phyloP scores from a whole-genome alignment of 2,113 vertebrate genomes.

The Hippopotamus amphibius region DNA sequence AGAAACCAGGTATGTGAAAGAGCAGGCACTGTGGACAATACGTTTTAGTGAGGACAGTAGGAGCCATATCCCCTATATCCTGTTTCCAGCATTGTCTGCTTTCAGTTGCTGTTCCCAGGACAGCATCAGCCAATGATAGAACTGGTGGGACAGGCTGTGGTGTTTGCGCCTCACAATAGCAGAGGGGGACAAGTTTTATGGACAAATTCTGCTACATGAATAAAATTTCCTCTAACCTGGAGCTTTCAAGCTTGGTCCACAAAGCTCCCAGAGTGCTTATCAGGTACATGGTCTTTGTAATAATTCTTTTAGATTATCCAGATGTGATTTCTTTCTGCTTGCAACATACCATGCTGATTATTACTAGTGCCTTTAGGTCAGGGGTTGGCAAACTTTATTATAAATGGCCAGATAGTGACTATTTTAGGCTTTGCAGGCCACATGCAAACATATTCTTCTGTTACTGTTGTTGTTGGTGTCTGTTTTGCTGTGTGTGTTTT shows the following conservation, averaged over 20 bases:
- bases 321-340: not conserved
- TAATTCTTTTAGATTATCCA: not conserved
- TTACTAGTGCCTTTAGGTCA: not conserved
- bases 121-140: fast-evolving
- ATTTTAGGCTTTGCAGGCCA: not conserved
- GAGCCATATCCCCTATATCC: fast-evolving
- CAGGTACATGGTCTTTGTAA: not conserved
- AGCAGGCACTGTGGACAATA: fast-evolving
- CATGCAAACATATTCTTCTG: not conserved
- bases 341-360: not conserved
- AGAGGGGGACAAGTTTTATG: not conserved
- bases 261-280: not conserved
- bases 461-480: not conserved
- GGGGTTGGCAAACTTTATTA: not conserved
- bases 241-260: not conserved
- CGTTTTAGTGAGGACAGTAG: not conserved
- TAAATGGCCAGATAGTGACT: not conserved
- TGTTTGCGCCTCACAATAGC: not conserved
- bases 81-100: not conserved
- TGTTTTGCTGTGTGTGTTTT: not conserved
- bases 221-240: not conserved
- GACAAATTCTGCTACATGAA: not conserved
- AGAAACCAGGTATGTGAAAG: not conserved
- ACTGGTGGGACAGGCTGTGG: fast-evolving
- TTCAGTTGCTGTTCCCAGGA: too few relatives aligned